Evolutionary conservation across 2,113 vertebrate genomes (phyloP), one percentile per base, ranked within the genome.

Genomic region (Felis chaus): DNA sequence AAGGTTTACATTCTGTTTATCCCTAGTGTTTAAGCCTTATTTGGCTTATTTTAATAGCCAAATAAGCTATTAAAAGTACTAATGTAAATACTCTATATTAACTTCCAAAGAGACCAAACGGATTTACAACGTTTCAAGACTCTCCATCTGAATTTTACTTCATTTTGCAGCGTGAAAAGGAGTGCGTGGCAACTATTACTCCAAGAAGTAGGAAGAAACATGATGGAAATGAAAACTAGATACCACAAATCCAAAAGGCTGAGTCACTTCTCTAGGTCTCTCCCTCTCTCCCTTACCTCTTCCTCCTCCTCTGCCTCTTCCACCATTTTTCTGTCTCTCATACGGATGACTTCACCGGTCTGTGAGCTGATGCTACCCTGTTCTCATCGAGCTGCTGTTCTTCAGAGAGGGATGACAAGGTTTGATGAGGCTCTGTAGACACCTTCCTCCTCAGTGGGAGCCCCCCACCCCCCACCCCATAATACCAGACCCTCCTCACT

Each of bases 21-120:
- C 63, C 21, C 11, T 27, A 63, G 5, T 25, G 48, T 41, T 41
- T 41, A 41, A 41, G 41, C 41, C 41, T 41, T 41, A 41, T 41
- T 41, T 41, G 41, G 41, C 41, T 41, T 41, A 41, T 41, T 41
- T 41, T 41, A 41, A 41, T 41, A 41, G 45, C 45, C 45, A 45
- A 78, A 86, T 68, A 86, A 25, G 41, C 19, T 53, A 89, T 27
- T 92, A 91, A 74, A 21, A 90, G 27, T 23, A 68, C 29, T 84
- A 36, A 95, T 71, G 96, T 91, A 69, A 57, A 55, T 41, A 87
- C 13, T 55, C 16, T 69, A 2, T 61, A 85, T 76, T 91, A 94
- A 86, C 45, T 95, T 97, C 53, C 63, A 48, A 85, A 93, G 45
- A 82, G 29, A 94, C 15, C 57, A 91, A 92, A 89, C 12, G 65